Conservation (phyloP, 2,113 vertebrate species). For the Melierax canorus region DNA sequence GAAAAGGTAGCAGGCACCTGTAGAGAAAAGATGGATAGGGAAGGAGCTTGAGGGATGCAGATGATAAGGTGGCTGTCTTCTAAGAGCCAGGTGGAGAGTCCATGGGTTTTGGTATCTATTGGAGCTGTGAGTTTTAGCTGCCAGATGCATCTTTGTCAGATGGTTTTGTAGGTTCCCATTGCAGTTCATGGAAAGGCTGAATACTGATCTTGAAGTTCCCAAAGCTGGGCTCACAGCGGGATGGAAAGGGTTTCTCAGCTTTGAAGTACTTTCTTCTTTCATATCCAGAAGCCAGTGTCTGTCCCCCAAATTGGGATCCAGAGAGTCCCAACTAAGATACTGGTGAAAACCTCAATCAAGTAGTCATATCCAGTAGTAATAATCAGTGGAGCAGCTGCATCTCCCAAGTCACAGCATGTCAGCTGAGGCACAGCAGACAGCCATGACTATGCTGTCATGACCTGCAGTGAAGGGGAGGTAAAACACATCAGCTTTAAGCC, state of each 20-base stretch:
- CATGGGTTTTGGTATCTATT: not conserved
- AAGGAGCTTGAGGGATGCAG: not conserved
- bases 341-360: not conserved
- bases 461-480: not conserved
- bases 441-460: not conserved
- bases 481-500: not conserved
- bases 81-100: not conserved
- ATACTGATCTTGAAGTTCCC: not conserved
- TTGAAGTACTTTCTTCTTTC: not conserved
- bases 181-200: not conserved
- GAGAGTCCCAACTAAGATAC: not conserved
- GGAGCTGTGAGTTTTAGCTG: not conserved
- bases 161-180: not conserved
- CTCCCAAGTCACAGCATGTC: not conserved
- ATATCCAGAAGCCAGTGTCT: not conserved
- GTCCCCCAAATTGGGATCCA: not conserved
- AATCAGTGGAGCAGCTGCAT: not conserved
- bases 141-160: not conserved
- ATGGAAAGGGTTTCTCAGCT: not conserved
- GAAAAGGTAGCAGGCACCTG: not conserved
- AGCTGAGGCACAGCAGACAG: not conserved
- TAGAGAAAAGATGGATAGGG: not conserved
- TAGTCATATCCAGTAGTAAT: not conserved
- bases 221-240: fast-evolving
- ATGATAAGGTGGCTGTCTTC: not conserved